Percentiles rank a stretch among this genome's conserved stretches.
phyloP scores from a whole-genome alignment of 1,140 invertebrate species.

The Palaemon carinicauda region DNA sequence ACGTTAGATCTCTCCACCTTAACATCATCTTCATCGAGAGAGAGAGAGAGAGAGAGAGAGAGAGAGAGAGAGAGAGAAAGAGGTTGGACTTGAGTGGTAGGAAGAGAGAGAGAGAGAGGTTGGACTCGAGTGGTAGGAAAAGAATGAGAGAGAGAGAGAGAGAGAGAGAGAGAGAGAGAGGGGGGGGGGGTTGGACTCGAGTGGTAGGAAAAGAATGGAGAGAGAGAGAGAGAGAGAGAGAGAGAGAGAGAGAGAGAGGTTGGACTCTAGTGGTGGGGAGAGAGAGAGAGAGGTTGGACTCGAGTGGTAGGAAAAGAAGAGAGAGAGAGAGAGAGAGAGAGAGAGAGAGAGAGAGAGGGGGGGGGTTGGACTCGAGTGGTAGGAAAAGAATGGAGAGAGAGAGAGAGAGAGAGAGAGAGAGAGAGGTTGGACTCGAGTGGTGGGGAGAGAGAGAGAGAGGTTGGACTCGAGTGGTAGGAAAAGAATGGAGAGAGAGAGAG shows the following conservation, averaged over 20 bases:
- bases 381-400: background rate
- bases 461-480: too few relatives aligned
- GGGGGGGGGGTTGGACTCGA: background rate
- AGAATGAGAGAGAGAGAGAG: background rate
- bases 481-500: too few relatives aligned
- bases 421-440: too few relatives aligned
- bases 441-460: background rate
- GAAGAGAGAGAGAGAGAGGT: background rate
- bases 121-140: too few relatives aligned
- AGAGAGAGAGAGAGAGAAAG: conserved; percentile 19
- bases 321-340: background rate
- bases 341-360: background rate
- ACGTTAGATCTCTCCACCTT: too few relatives aligned
- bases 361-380: background rate
- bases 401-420: conserved; percentile 20
- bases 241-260: background rate
- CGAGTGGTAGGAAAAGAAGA: too few relatives aligned
- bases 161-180: background rate
- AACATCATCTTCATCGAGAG: background rate
- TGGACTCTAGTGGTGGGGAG: too few relatives aligned
- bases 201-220: too few relatives aligned
- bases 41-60: conserved; percentile 7
- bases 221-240: background rate
- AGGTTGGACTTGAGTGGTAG: too few relatives aligned
- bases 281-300: background rate